Conservation (phyloP, 1,140 invertebrate genomes). For the Telenomus remus region DNA sequence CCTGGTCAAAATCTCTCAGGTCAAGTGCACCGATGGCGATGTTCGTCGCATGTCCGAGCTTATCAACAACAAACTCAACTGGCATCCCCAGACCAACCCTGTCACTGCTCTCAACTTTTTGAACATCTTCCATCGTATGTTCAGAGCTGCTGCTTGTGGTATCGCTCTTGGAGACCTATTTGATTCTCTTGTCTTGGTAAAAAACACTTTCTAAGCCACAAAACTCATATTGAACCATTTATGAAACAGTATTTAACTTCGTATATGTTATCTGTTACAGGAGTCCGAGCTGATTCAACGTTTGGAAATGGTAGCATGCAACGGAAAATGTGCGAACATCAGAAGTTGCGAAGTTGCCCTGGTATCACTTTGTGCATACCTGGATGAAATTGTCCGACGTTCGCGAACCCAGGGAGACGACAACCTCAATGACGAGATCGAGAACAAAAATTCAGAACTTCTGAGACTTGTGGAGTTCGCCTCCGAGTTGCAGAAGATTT, state of each 20-base stretch:
- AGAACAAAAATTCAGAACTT: slow-evolving; percentile 64
- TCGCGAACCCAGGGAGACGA: slow-evolving; percentile 51
- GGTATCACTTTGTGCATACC: slow-evolving; percentile 80
- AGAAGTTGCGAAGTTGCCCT: slow-evolving; percentile 82
- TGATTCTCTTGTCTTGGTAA: slow-evolving; percentile 66
- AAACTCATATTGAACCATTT: too few species aligned
- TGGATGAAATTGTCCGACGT: slow-evolving; percentile 76
- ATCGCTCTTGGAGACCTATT: slow-evolving; percentile 74
- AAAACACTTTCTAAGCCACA: slow-evolving; percentile 10
- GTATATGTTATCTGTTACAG: slow-evolving; percentile 52
- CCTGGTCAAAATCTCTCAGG: slow-evolving; percentile 80
- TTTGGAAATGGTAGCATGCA: slow-evolving; percentile 83
- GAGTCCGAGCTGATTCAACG: slow-evolving; percentile 79
- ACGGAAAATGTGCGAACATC: slow-evolving; percentile 81
- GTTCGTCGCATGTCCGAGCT: slow-evolving; percentile 84
- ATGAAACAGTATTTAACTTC: background rate
- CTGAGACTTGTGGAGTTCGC: slow-evolving; percentile 78
- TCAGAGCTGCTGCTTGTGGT: slow-evolving; percentile 75
- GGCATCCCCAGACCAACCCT: slow-evolving; percentile 76
- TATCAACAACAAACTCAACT: slow-evolving; percentile 82
- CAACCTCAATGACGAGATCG: slow-evolving; percentile 33
- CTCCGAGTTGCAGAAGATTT: slow-evolving; percentile 77
- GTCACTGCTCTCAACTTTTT: slow-evolving; percentile 82
- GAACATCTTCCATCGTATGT: slow-evolving; percentile 79
- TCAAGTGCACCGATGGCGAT: slow-evolving; percentile 85